Base-by-base conservation (phyloP, 2,113 vertebrate genomes). In the Sprattus sprattus region DNA sequence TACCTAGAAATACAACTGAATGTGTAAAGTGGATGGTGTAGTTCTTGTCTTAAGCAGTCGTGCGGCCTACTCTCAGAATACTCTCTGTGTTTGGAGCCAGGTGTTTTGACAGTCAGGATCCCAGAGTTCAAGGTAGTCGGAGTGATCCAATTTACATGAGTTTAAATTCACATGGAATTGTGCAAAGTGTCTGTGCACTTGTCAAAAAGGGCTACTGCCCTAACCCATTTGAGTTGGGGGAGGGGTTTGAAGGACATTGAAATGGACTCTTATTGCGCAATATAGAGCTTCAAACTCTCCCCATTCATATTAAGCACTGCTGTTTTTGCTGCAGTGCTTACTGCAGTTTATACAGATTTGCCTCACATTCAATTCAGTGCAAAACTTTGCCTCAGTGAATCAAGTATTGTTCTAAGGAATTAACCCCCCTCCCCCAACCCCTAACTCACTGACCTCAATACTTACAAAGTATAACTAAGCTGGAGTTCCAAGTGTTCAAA, bases 221-320 rank as follows among this genome's bases (percentile, higher is more conserved):
- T 39, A 1, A 39, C 39, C 67, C 82, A 49, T 46, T 6, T 25
- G 0, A 16, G 22, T 9, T 11, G 50, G 13, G 45, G 57, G 15
- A 25, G 83, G 46, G 52, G 44, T 81, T 46, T 75, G 44, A 90
- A 90, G 82, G 78, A 83, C 81, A 49, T 18, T 45, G 52, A 47
- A 54, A 85, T 88, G 82, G 71, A 78, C 47, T 57, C 13, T 39
- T 78, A 25, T 78, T 28, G 45, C 44, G 82, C 81, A 88, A 86
- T 75, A 1, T 84, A 0, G 16, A 78, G 16, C n/a, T 39, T 45
- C 85, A 39, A 54, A 86, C 46, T 81, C 60, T 22, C n/a, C 82
- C 60, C 78, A 75, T 54, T 11, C 64, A 84, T 28, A 67, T 83
- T 84, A 84, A 86, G 86, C 13, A 75, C 86, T 81, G 1, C 57